Evolutionary conservation across 2,797 vertebrate species (phyloP), one percentile per base, ranked within the genome.

Genomic region (Anas acuta): DNA sequence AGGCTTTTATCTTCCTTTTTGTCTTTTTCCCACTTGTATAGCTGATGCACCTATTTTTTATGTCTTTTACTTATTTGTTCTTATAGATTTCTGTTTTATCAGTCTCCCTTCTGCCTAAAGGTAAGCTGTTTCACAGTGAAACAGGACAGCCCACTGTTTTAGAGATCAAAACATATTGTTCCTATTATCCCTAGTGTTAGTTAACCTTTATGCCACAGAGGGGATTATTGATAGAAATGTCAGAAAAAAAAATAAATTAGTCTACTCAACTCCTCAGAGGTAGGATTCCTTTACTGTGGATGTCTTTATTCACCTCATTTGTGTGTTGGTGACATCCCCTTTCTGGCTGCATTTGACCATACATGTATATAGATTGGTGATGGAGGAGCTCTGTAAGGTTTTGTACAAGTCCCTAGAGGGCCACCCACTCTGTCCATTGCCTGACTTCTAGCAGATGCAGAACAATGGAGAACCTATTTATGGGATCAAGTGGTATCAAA

Each of bases 351-450:
- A 64, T 10, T 57, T 74, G 57, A 11, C 56, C 2, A 0, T 14
- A 41, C 41, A 41, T 41, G 41, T 41, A 56, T 0, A 1, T 19
- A 73, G 21, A 16, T 3, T 64, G 20, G 56, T 18, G 64, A 8
- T 3, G 11, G 62, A 30, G 39, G 21, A 66, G 21, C n/a, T 81
- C 45, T 41, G 41, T 33, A 62, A 11, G 9, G 6, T 3, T 9
- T 16, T 1, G 1, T 11, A 28, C 3, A 0, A 1, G 13, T 67
- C 11, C 28, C 65, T 47, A 49, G 35, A 25, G 53, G 10, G 3
- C 17, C 53, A 4, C 43, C 57, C 28, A 7, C 1, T 2, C 32
- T 13, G 7, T 28, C 19, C 12, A 0, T 51, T 11, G 3, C 35
- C 69, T 70, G 22, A 54, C 43, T 78, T 64, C 32, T 64, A 70